These are phyloP conservation scores for Tachypleus tridentatus DNA, from an alignment of 1,140 invertebrate species.

Conservation along the genomic window DNA sequence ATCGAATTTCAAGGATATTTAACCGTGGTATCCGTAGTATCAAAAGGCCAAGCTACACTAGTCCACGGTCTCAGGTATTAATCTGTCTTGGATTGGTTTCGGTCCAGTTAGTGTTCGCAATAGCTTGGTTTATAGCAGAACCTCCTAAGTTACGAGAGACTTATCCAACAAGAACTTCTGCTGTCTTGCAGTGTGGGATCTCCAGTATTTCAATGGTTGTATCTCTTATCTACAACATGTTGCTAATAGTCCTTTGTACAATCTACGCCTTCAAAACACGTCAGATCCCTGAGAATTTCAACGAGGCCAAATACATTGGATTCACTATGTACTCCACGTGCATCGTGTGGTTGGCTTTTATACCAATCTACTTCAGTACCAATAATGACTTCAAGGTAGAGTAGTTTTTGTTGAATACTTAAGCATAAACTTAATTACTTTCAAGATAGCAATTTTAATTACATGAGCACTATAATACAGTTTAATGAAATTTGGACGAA, in stretches of 20 bases:
- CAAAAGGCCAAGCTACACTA: slow-evolving; percentile 49
- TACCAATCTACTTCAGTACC: slow-evolving; percentile 56
- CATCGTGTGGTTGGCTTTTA: slow-evolving; percentile 58
- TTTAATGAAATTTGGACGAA: no score
- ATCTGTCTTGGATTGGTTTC: slow-evolving; percentile 47
- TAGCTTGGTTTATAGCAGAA: slow-evolving; percentile 52
- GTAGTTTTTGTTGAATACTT: no score
- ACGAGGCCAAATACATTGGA: slow-evolving; percentile 54
- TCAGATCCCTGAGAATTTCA: slow-evolving; percentile 61
- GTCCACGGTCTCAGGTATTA: slow-evolving; percentile 44
- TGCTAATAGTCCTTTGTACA: slow-evolving; percentile 58
- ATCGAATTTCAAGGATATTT: slow-evolving; percentile 60
- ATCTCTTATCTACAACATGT: slow-evolving; percentile 59
- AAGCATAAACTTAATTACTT: no score
- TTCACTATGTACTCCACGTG: slow-evolving; percentile 66
- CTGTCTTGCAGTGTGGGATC: slow-evolving; percentile 53
- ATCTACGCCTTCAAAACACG: slow-evolving; percentile 59
- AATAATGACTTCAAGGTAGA: slow-evolving; percentile 48
- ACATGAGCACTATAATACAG: no score
- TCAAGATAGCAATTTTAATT: not conserved
- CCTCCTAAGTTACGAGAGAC: slow-evolving; percentile 45
- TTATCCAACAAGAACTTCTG: slow-evolving; percentile 38
- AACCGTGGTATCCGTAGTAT: slow-evolving; percentile 49
- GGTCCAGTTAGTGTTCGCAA: slow-evolving; percentile 46
- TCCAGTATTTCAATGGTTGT: slow-evolving; percentile 55